A percentile compares a stretch with the other conserved stretches of the same genome.
These are phyloP conservation scores for Hirundo rustica DNA, from an alignment of 2,797 vertebrate genomes.

Conservation along the genomic window DNA sequence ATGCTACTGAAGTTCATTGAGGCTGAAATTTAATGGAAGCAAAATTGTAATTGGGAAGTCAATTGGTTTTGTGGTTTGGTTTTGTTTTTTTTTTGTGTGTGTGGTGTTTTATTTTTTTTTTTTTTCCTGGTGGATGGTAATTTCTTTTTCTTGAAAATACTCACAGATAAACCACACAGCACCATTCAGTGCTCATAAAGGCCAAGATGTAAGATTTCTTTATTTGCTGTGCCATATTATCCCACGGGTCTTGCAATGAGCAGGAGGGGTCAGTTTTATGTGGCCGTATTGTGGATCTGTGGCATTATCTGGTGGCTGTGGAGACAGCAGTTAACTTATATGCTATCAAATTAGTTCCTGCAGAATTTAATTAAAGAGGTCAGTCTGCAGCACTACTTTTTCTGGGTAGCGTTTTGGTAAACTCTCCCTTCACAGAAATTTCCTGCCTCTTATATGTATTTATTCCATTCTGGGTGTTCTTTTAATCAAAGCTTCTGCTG, in stretches of 20 bases:
- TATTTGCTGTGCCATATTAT: not conserved
- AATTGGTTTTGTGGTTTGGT: fast-evolving
- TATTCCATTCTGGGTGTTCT: not conserved
- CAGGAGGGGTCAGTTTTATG: not conserved
- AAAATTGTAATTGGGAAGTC: not conserved
- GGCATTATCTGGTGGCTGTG: not conserved
- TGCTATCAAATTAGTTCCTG: slow-evolving; percentile 1
- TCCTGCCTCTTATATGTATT: not conserved
- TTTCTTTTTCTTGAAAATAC: not conserved
- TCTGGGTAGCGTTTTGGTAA: not conserved
- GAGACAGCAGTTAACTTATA: not conserved
- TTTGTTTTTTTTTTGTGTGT: not conserved
- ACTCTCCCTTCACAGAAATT: not conserved
- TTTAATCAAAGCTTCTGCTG: not conserved
- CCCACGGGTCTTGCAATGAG: not conserved
- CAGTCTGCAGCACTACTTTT: not conserved
- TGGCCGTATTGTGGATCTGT: not conserved
- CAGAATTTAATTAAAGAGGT: slow-evolving; percentile 23
- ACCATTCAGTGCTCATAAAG: not conserved
- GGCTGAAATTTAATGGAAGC: not conserved
- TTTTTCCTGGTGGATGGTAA: not conserved
- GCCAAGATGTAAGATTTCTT: not conserved
- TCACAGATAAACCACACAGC: not conserved
- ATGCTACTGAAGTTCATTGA: not conserved
- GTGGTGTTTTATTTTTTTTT: no score